phyloP scores from a whole-genome alignment of 2,888 invertebrate genomes.

The Lepidochrysops patricia region DNA sequence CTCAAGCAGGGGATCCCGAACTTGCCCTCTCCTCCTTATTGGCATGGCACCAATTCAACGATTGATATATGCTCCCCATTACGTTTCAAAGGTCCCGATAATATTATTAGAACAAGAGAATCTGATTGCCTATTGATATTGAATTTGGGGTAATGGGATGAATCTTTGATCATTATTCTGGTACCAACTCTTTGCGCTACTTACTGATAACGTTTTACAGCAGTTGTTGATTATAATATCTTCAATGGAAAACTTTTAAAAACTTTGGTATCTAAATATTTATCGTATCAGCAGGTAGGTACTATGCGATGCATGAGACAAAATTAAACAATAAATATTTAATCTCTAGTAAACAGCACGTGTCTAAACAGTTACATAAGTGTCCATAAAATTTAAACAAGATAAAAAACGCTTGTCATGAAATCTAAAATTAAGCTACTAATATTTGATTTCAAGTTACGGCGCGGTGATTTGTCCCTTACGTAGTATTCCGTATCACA shows the following conservation, averaged over 20 bases:
- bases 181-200: too few relatives aligned
- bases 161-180: neutral
- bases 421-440: neutral
- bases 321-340: too few relatives aligned
- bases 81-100: constrained; percentile 8
- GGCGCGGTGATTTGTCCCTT: neutral
- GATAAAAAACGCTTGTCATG: neutral
- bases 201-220: too few relatives aligned
- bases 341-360: too few relatives aligned
- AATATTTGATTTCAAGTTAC: neutral
- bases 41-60: constrained; percentile 13
- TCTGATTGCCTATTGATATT: neutral
- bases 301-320: neutral
- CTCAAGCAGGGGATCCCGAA: constrained; percentile 14
- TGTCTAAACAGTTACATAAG: neutral
- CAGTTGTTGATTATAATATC: too few relatives aligned
- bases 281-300: neutral
- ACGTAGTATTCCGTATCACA: neutral
- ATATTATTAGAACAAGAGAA: constrained; percentile 4
- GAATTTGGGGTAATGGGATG: neutral
- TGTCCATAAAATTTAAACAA: neutral
- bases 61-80: constrained; percentile 6
- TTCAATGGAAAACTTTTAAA: too few relatives aligned
- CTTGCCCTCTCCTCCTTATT: constrained; percentile 25
- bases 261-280: neutral